phyloP scores from a whole-genome alignment of 2,888 invertebrate species.

The Empis livida region DNA sequence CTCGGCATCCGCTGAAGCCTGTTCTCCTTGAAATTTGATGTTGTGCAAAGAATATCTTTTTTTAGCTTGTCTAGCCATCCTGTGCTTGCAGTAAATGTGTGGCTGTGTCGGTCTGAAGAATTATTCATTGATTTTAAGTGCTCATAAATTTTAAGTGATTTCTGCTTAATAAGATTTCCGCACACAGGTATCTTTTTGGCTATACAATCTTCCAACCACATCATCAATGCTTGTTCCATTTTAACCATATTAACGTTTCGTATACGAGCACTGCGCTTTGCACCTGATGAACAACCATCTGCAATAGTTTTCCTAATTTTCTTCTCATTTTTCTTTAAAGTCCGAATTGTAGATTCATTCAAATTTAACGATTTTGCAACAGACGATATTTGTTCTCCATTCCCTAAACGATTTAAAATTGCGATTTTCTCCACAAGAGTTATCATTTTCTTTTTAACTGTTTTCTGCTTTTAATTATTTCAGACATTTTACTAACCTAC shows the following conservation, averaged over 20 bases:
- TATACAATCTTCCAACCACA: not conserved
- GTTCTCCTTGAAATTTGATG: not conserved
- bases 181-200: not conserved
- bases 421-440: slow-evolving; percentile 2
- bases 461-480: no score
- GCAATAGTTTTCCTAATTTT: slow-evolving; percentile 2
- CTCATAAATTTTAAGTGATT: not conserved
- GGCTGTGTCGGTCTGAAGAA: no score
- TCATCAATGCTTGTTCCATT: slow-evolving; percentile 11
- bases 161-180: not conserved
- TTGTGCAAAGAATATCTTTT: no score
- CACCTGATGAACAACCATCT: slow-evolving; percentile 2
- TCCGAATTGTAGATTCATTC: slow-evolving; percentile 11
- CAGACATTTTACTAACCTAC: no score
- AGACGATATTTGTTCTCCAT: slow-evolving; percentile 6
- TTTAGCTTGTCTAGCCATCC: no score
- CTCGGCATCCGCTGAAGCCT: slow-evolving; percentile 7
- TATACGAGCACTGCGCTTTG: slow-evolving; percentile 4
- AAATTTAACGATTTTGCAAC: slow-evolving; percentile 10
- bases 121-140: slow-evolving; percentile 1
- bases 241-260: slow-evolving; percentile 12
- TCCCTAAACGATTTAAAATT: slow-evolving; percentile 8
- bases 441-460: slow-evolving; percentile 2
- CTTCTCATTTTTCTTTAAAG: slow-evolving; percentile 8
- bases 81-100: no score